Conservation (phyloP, 2,888 invertebrate species). For the Agriopis marginaria region DNA sequence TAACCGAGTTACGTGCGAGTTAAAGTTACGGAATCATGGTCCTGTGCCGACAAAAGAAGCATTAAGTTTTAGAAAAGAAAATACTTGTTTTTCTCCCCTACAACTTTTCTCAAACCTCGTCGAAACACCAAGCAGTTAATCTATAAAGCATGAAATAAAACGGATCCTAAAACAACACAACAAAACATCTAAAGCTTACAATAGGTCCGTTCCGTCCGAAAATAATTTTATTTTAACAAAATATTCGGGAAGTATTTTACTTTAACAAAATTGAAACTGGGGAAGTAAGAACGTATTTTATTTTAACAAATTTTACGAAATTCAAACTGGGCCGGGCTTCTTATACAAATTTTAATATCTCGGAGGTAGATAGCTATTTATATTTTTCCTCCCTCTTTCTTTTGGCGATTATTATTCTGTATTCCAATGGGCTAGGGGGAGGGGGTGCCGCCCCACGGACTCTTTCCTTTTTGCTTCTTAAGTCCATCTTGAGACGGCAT, state of each 20-base stretch:
- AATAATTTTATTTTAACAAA: conserved; percentile 48
- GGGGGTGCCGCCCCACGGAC: conserved; percentile 73
- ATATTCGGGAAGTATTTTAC: conserved; percentile 52
- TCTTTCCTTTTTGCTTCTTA: conserved; percentile 87
- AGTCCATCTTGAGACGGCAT: conserved; percentile 84
- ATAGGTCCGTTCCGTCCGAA: conserved; percentile 45
- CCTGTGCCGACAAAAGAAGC: too few relatives aligned
- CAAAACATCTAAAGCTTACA: conserved; percentile 44
- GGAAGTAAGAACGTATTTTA: conserved; percentile 16
- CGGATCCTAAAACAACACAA: conserved; percentile 16
- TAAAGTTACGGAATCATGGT: too few relatives aligned
- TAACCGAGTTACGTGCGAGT: too few relatives aligned
- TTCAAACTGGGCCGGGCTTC: conserved; percentile 69
- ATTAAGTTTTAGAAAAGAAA: too few relatives aligned
- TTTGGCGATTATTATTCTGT: conserved; percentile 87
- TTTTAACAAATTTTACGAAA: conserved; percentile 67
- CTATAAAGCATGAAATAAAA: conserved; percentile 10
- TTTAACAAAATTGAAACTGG: conserved; percentile 67
- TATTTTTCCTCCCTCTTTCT: conserved; percentile 85
- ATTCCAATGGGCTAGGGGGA: conserved; percentile 76
- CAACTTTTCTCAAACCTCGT: too few relatives aligned
- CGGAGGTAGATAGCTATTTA: conserved; percentile 82
- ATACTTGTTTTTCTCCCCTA: too few relatives aligned
- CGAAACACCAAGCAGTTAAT: background rate
- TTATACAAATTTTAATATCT: conserved; percentile 84